These are phyloP conservation scores for Phortica magna DNA, from an alignment of 2,888 invertebrate species.

Conservation along the genomic window DNA sequence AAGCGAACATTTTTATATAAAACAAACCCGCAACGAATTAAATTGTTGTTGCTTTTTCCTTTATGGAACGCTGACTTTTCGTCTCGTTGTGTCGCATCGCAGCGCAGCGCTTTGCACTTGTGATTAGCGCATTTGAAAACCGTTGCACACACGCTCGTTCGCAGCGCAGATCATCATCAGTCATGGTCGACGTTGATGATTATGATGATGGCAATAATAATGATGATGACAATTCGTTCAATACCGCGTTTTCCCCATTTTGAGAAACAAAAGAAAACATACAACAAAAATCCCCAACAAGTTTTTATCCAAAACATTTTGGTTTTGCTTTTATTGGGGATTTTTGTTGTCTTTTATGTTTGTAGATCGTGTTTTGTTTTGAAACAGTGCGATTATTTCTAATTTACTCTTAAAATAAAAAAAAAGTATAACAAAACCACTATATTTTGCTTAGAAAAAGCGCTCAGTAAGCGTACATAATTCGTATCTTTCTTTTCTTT, in stretches of 20 bases:
- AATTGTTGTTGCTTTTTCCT: conserved; percentile 55
- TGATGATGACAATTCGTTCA: conserved; percentile 49
- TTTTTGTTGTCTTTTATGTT: conserved; percentile 13
- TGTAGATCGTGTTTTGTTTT: conserved; percentile 30
- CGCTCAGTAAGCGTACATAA: too few species aligned
- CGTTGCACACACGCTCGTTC: conserved; percentile 24
- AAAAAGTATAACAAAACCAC: too few species aligned
- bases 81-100: too few species aligned
- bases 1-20: background rate
- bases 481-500: too few species aligned
- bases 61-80: conserved; percentile 40
- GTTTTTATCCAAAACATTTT: conserved; percentile 24
- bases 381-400: conserved; percentile 1
- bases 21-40: background rate
- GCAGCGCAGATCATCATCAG: conserved; percentile 50
- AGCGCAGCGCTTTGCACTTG: background rate
- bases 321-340: background rate
- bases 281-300: background rate
- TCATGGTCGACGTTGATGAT: conserved; percentile 51
- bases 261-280: background rate
- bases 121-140: conserved; percentile 48
- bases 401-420: background rate
- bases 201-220: too few species aligned
- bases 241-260: conserved; percentile 41
- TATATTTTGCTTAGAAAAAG: too few species aligned